phyloP scores from a whole-genome alignment of 2,797 vertebrate genomes.

The Manis javanica region DNA sequence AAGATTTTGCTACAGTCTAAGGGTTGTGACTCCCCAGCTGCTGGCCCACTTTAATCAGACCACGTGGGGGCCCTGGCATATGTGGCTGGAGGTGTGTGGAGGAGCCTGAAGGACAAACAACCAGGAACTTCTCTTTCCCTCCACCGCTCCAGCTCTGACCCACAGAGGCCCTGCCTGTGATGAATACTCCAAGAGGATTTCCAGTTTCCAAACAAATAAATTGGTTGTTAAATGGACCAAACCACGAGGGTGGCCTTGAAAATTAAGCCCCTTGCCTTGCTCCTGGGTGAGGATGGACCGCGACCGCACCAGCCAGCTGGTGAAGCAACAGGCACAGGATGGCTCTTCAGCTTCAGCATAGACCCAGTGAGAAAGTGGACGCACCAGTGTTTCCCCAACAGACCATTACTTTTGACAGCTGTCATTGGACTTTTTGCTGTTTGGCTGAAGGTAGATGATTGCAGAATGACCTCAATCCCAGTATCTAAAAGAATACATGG shows the following conservation, averaged over 20 bases:
- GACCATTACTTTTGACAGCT: background rate
- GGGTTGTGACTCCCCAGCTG: background rate
- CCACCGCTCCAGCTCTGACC: background rate
- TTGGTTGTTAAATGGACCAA: background rate
- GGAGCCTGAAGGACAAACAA: background rate
- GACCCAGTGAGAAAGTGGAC: background rate
- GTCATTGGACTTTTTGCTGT: background rate
- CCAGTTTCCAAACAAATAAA: background rate
- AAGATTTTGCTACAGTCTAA: background rate
- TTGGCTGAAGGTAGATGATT: background rate
- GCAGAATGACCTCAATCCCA: background rate
- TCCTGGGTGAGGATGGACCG: accelerated
- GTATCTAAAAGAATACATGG: background rate
- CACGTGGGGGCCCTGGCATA: background rate
- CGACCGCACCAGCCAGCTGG: background rate
- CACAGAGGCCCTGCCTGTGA: background rate
- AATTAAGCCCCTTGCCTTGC: background rate
- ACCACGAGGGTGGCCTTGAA: background rate
- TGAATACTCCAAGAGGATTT: background rate
- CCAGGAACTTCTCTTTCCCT: background rate
- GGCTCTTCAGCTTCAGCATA: background rate
- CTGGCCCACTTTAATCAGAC: background rate
- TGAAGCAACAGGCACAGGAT: accelerated
- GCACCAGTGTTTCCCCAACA: background rate
- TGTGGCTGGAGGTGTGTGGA: accelerated